Percentiles rank a stretch among this genome's conserved stretches.
Conservation (phyloP, 1,140 invertebrate genomes). For the Oscheius sp. region DNA sequence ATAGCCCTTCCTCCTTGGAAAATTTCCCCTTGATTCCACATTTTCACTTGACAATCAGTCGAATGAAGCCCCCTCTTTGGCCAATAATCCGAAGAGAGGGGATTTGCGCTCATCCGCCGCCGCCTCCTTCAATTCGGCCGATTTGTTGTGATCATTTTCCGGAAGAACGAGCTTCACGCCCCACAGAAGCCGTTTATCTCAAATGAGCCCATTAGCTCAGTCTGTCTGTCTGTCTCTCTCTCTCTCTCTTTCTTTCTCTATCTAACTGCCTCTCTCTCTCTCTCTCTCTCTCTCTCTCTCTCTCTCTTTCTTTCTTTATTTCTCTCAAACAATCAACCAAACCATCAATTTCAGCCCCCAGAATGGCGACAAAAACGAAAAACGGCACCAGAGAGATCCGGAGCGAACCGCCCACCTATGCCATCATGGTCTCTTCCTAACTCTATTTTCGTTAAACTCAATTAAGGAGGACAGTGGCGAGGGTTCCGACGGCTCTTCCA, state of each 20-base stretch:
- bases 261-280: neutral
- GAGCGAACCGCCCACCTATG: conserved; percentile 23
- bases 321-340: neutral
- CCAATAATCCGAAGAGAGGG: neutral
- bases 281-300: too few relatives aligned
- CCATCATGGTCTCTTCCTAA: neutral
- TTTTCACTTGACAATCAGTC: neutral
- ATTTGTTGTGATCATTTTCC: too few relatives aligned
- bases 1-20: too few relatives aligned
- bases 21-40: too few relatives aligned
- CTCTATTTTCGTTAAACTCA: neutral
- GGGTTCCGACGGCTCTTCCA: conserved; percentile 3
- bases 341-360: neutral
- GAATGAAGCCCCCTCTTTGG: neutral
- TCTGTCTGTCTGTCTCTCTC: too few relatives aligned
- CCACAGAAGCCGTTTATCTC: too few relatives aligned
- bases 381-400: conserved; percentile 23
- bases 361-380: conserved; percentile 13
- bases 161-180: too few relatives aligned
- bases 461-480: conserved; percentile 16
- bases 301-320: too few relatives aligned
- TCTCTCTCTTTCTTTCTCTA: too few relatives aligned
- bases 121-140: too few relatives aligned
- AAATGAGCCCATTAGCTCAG: too few relatives aligned
- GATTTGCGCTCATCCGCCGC: too few relatives aligned